A percentile compares a stretch with the other conserved stretches of the same genome.
Conservation (phyloP, 2,113 vertebrate genomes). For the Microcebus ravelobensis region DNA sequence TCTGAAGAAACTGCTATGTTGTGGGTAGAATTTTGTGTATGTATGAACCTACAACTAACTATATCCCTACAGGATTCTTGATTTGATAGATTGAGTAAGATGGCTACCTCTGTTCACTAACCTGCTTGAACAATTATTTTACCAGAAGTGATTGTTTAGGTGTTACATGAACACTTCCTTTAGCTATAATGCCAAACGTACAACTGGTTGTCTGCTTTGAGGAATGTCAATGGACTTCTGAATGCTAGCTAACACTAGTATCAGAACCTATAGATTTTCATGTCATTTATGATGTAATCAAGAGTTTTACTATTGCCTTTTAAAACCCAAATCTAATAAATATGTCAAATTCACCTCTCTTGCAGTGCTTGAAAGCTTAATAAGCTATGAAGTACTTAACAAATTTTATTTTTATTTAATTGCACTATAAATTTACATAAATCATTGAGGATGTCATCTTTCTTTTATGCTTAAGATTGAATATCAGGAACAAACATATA, state of each 20-base stretch:
- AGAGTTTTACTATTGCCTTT: slow-evolving; percentile 36
- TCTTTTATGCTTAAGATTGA: background rate
- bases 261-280: background rate
- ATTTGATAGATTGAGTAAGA: background rate
- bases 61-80: background rate
- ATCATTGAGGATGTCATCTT: background rate
- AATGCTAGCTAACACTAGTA: background rate
- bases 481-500: background rate
- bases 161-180: background rate
- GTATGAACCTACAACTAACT: background rate
- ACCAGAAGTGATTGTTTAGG: background rate
- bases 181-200: background rate
- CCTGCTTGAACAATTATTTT: background rate
- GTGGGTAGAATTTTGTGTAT: background rate
- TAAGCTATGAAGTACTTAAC: slow-evolving; percentile 6
- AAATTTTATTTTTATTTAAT: slow-evolving; percentile 53
- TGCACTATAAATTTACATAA: slow-evolving; percentile 34
- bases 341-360: slow-evolving; percentile 15
- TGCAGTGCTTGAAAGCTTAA: slow-evolving; percentile 17
- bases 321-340: slow-evolving; percentile 53
- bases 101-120: background rate
- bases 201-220: background rate
- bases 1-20: background rate
- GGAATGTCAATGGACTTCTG: background rate
- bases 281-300: slow-evolving; percentile 24